phyloP scores from a whole-genome alignment of 2,888 invertebrate genomes.

The Pyrrhia umbra region DNA sequence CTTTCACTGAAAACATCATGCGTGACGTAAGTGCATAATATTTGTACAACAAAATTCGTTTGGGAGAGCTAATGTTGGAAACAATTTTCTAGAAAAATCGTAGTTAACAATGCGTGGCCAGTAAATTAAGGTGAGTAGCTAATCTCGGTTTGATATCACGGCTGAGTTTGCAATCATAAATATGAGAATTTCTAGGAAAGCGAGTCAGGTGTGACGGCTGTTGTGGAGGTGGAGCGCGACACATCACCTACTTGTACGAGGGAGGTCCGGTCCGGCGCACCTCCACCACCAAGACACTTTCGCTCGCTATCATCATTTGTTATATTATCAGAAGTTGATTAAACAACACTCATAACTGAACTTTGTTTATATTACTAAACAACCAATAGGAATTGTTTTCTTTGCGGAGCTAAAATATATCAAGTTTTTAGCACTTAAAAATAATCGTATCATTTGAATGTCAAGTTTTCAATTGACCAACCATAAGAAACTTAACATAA shows the following conservation, averaged over 20 bases:
- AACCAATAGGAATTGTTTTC: too few relatives aligned
- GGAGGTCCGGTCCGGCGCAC: constrained; percentile 63
- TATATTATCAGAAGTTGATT: constrained; percentile 49
- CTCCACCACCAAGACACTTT: constrained; percentile 76
- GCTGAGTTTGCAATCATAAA: constrained; percentile 70
- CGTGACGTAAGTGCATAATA: constrained; percentile 46
- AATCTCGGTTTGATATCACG: constrained; percentile 70
- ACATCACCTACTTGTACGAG: constrained; percentile 77
- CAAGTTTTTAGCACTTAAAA: neutral
- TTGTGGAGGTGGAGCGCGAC: constrained; percentile 81
- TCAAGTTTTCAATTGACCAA: neutral
- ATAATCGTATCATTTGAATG: neutral
- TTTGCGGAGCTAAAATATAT: too few relatives aligned
- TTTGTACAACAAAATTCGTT: constrained; percentile 20
- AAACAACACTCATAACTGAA: constrained; percentile 31
- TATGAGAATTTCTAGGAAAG: constrained; percentile 78
- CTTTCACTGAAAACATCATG: constrained; percentile 65
- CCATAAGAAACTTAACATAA: constrained; percentile 20
- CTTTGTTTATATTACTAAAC: too few relatives aligned
- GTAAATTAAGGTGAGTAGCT: constrained; percentile 64
- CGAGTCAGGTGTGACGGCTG: constrained; percentile 72
- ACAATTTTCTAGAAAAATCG: constrained; percentile 62
- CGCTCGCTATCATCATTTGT: constrained; percentile 70
- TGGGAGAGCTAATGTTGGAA: constrained; percentile 46
- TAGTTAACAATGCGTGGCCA: constrained; percentile 71